Evolutionary conservation across 2,888 invertebrate genomes (phyloP).

Genomic region (Notodonta ziczac): DNA sequence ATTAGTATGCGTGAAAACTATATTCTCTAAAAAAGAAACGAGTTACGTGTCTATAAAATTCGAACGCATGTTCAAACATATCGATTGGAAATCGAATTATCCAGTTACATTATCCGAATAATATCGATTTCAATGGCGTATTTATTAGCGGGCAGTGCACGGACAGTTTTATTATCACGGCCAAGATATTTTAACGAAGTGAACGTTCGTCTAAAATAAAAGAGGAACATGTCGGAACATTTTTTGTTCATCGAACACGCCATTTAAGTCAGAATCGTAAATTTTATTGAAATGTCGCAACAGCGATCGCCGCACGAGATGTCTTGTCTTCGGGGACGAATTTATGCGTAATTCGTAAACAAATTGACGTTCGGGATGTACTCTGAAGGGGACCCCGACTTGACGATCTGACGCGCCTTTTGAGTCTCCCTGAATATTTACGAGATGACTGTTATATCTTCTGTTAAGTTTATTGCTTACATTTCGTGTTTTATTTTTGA

Average conservation of each 20-base stretch:
- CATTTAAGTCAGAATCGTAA: slow-evolving; percentile 84
- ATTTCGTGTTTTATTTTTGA: slow-evolving; percentile 37
- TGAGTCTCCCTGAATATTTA: slow-evolving; percentile 62
- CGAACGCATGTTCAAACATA: slow-evolving; percentile 39
- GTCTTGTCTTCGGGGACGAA: slow-evolving; percentile 81
- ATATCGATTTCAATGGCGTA: slow-evolving; percentile 70
- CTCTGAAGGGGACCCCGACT: slow-evolving; percentile 70
- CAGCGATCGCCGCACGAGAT: slow-evolving; percentile 82
- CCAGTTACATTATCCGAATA: slow-evolving; percentile 45
- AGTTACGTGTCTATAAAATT: slow-evolving; percentile 36
- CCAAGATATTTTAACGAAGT: slow-evolving; percentile 82
- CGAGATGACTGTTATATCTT: slow-evolving; percentile 52
- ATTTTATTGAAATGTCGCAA: slow-evolving; percentile 84
- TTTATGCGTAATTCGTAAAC: slow-evolving; percentile 84
- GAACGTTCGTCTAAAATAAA: slow-evolving; percentile 75
- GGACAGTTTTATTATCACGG: slow-evolving; percentile 76
- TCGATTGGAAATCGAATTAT: slow-evolving; percentile 46
- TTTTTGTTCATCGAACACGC: slow-evolving; percentile 80
- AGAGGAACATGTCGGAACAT: slow-evolving; percentile 73
- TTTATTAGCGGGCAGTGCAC: slow-evolving; percentile 63
- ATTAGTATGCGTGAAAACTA: slow-evolving; percentile 35
- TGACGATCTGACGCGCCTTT: slow-evolving; percentile 77
- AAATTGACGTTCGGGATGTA: slow-evolving; percentile 79
- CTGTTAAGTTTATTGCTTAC: slow-evolving; percentile 49
- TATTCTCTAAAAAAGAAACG: slow-evolving; percentile 24